Evolutionary conservation across 2,888 invertebrate species (phyloP).

Genomic region (Bibio marci): DNA sequence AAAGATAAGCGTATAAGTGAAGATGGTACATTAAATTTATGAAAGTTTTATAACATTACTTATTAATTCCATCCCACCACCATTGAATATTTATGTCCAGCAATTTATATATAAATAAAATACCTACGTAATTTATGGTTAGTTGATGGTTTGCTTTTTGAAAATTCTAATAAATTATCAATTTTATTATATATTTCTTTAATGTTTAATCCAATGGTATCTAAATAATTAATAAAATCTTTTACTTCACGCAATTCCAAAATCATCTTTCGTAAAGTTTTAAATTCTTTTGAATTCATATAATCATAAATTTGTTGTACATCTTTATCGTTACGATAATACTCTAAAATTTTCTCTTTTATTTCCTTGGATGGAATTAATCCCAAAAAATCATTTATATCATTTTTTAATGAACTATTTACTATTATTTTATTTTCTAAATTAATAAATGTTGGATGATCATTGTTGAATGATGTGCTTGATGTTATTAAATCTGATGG

Average conservation of each 20-base stretch:
- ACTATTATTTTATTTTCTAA: too few species aligned
- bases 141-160: slow-evolving; percentile 7
- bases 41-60: too few species aligned
- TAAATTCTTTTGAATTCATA: slow-evolving; percentile 18
- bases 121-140: neutral
- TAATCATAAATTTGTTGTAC: slow-evolving; percentile 22
- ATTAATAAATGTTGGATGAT: too few species aligned
- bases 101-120: neutral
- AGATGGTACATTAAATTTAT: too few species aligned
- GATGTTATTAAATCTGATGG: too few species aligned
- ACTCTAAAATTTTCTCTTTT: slow-evolving; percentile 19
- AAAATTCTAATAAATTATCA: slow-evolving; percentile 14
- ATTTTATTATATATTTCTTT: slow-evolving; percentile 16
- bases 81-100: too few species aligned
- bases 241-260: slow-evolving; percentile 20
- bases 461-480: too few species aligned
- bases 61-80: too few species aligned
- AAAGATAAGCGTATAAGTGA: too few species aligned
- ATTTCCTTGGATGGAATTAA: slow-evolving; percentile 21
- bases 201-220: slow-evolving; percentile 23
- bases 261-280: slow-evolving; percentile 17
- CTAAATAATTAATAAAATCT: slow-evolving; percentile 21
- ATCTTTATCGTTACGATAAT: slow-evolving; percentile 22
- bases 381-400: slow-evolving; percentile 22
- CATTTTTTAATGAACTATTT: slow-evolving; percentile 12